Percentiles rank a stretch among this genome's conserved stretches.
phyloP scores from a whole-genome alignment of 1,140 invertebrate species.

The Neodiprion lecontei region DNA sequence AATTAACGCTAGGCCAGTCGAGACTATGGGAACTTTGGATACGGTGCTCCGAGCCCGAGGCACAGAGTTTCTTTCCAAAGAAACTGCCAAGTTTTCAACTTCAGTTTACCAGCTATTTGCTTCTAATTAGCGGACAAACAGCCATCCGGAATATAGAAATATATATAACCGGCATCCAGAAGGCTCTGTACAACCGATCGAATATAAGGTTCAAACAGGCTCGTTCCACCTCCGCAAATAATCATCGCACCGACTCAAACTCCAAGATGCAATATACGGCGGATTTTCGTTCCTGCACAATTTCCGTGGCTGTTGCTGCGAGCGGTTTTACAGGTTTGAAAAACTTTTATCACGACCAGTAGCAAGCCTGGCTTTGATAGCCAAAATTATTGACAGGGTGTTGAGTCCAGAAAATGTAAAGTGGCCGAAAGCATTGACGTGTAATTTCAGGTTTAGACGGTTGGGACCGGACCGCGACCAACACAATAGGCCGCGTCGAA shows the following conservation, averaged over 20 bases:
- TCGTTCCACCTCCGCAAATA: too few species aligned
- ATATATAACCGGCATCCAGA: background rate
- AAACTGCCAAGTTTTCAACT: conserved; percentile 60
- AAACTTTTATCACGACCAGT: too few species aligned
- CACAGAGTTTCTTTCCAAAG: conserved; percentile 36
- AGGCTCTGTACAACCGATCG: too few species aligned
- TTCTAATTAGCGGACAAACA: conserved; percentile 63
- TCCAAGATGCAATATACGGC: too few species aligned
- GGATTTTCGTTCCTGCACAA: too few species aligned
- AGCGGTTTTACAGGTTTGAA: too few species aligned
- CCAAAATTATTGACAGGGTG: background rate
- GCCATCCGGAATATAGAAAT: conserved; percentile 20
- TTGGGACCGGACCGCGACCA: background rate
- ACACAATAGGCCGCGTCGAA: background rate
- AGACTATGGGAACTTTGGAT: conserved; percentile 24
- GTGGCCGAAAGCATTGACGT: background rate
- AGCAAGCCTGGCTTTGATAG: background rate
- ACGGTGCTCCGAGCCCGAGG: conserved; percentile 11
- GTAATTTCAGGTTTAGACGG: background rate
- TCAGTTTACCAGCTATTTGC: conserved; percentile 55
- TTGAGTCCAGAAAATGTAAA: background rate
- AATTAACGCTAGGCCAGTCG: conserved; percentile 52
- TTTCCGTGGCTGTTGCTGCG: too few species aligned
- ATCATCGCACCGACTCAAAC: too few species aligned
- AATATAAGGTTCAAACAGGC: too few species aligned